Evolutionary conservation across 1,140 invertebrate genomes (phyloP).

Genomic region (Leptopilina boulardi): DNA sequence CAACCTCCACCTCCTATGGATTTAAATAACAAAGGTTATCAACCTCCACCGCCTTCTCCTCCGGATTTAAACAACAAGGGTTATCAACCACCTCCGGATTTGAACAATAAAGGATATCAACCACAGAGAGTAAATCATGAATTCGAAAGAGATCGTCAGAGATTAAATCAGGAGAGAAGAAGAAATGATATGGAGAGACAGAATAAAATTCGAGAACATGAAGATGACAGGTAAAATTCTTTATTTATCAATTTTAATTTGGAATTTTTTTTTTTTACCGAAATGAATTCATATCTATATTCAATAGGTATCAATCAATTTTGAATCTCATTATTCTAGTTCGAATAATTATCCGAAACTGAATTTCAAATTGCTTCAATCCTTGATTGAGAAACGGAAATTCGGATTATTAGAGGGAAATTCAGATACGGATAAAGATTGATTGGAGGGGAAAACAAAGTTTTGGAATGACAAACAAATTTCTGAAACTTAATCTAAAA

Average conservation of each 20-base stretch:
- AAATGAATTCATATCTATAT: too few relatives aligned
- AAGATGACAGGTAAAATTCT: not conserved
- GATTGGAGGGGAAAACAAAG: not conserved
- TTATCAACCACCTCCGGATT: not conserved
- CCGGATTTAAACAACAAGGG: conserved; percentile 7
- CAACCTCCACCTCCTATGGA: not conserved
- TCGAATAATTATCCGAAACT: too few relatives aligned
- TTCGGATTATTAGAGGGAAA: too few relatives aligned
- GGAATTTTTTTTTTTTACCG: too few relatives aligned
- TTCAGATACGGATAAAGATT: too few relatives aligned
- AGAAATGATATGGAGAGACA: conserved; percentile 37
- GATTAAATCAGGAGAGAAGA: conserved; percentile 42
- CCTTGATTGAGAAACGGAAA: too few relatives aligned
- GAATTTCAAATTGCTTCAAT: too few relatives aligned
- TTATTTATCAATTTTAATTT: too few relatives aligned
- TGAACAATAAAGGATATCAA: not conserved
- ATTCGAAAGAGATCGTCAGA: conserved; percentile 38
- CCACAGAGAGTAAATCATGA: not conserved
- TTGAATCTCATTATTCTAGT: too few relatives aligned
- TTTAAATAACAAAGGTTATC: not conserved
- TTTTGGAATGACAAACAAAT: not conserved
- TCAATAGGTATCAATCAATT: too few relatives aligned
- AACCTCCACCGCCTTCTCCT: not conserved
- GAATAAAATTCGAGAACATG: conserved; percentile 28
- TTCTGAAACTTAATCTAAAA: too few relatives aligned